These are phyloP conservation scores for Anarrhichthys ocellatus DNA, from an alignment of 2,113 vertebrate genomes.

Conservation along the genomic window DNA sequence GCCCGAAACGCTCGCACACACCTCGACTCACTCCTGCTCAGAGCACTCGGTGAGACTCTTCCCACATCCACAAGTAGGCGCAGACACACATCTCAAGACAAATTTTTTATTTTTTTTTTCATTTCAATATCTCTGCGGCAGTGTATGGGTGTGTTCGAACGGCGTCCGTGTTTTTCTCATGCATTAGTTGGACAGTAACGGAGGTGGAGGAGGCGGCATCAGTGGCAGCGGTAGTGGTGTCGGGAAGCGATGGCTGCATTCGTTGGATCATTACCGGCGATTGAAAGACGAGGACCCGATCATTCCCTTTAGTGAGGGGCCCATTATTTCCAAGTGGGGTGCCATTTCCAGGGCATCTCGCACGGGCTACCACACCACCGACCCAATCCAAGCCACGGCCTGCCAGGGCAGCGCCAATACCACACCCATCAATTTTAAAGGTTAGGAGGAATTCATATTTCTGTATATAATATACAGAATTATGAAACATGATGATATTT, in stretches of 20 bases:
- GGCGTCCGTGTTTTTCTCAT: neutral
- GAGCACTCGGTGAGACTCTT: conserved; percentile 88
- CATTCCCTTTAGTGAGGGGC: conserved; percentile 96
- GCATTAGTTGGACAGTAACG: conserved; percentile 87
- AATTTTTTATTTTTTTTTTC: neutral
- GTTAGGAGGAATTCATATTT: conserved; percentile 68
- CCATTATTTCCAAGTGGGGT: conserved; percentile 98
- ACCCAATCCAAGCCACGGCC: conserved; percentile 95
- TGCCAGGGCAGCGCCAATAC: conserved; percentile 91
- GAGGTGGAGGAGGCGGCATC: conserved; percentile 26
- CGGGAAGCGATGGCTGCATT: conserved; percentile 89
- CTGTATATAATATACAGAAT: neutral
- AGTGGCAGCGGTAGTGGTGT: conserved; percentile 74
- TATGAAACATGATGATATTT: neutral
- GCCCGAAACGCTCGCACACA: conserved; percentile 87
- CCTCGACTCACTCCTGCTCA: conserved; percentile 85
- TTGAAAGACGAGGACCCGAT: conserved; percentile 96
- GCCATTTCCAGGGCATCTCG: conserved; percentile 95
- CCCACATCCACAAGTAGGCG: neutral
- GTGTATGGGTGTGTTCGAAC: neutral
- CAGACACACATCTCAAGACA: neutral
- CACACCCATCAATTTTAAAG: conserved; percentile 94
- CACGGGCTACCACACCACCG: conserved; percentile 93
- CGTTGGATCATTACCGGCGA: conserved; percentile 90
- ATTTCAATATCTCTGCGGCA: neutral